Percentiles rank a stretch among this genome's conserved stretches.
phyloP scores from a whole-genome alignment of 2,888 invertebrate genomes.

The Coleophora deauratella region DNA sequence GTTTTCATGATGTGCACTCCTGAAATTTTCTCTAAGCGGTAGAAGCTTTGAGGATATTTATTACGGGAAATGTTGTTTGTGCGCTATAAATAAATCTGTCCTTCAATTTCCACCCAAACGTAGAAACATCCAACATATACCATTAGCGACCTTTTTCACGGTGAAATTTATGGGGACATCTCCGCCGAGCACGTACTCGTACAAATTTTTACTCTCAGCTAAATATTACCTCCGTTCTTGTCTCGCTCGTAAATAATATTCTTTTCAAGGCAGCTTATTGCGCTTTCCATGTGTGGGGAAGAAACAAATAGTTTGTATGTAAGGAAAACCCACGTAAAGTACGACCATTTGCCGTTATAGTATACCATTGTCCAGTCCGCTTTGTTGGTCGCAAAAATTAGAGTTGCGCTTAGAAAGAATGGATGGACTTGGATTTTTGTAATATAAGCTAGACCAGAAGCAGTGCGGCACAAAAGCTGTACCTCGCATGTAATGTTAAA shows the following conservation, averaged over 20 bases:
- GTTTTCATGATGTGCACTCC: background rate
- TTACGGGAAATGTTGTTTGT: background rate
- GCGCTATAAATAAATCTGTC: constrained; percentile 5
- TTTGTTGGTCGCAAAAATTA: constrained; percentile 46
- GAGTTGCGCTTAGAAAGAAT: constrained; percentile 12
- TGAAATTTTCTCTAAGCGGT: no score
- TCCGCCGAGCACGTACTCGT: constrained; percentile 43
- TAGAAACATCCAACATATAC: constrained; percentile 40
- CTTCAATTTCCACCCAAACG: constrained; percentile 34
- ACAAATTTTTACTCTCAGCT: constrained; percentile 59
- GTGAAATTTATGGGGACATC: constrained; percentile 59
- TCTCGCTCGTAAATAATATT: constrained; percentile 66
- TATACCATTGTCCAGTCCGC: constrained; percentile 50
- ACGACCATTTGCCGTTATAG: constrained; percentile 41
- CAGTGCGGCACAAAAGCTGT: background rate
- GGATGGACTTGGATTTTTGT: background rate
- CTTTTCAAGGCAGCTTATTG: constrained; percentile 62
- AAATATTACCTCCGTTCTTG: constrained; percentile 55
- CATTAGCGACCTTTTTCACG: constrained; percentile 61
- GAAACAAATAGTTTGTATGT: constrained; percentile 50
- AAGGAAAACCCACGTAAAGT: constrained; percentile 40
- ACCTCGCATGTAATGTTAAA: background rate
- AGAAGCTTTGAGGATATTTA: background rate
- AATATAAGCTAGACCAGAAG: background rate
- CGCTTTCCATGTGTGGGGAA: constrained; percentile 42